Conservation (phyloP, 1,140 invertebrate genomes). For the Marisa cornuarietis region DNA sequence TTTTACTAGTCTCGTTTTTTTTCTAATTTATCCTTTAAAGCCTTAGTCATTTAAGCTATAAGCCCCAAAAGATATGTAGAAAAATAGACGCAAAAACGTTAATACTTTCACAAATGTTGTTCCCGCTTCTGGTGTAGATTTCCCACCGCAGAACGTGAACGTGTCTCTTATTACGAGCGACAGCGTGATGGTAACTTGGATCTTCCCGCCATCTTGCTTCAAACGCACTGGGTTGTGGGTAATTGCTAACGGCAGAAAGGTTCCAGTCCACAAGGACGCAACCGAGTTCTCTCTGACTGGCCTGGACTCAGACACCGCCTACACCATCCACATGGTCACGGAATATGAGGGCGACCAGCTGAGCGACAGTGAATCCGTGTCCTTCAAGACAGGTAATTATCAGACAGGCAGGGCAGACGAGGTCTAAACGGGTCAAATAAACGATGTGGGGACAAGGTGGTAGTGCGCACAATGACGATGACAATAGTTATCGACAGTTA, state of each 20-base stretch:
- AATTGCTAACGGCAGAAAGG: slow-evolving; percentile 7
- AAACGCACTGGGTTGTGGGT: slow-evolving; percentile 19
- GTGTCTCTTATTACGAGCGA: neutral
- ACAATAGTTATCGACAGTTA: neutral
- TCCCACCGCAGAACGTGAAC: slow-evolving; percentile 16
- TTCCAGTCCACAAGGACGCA: slow-evolving; percentile 8
- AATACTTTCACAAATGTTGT: no score
- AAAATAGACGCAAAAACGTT: neutral
- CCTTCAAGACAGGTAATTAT: slow-evolving; percentile 10
- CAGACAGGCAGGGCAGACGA: neutral
- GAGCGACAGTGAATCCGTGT: slow-evolving; percentile 1
- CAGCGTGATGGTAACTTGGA: slow-evolving; percentile 18
- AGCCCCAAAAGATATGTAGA: no score
- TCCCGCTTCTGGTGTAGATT: neutral
- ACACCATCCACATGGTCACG: slow-evolving; percentile 18
- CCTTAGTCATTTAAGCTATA: neutral
- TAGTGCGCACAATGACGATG: neutral
- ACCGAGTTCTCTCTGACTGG: slow-evolving; percentile 12
- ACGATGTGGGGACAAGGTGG: neutral
- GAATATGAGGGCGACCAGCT: neutral
- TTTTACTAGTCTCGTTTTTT: neutral
- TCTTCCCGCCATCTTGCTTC: slow-evolving; percentile 22
- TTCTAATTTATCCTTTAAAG: neutral
- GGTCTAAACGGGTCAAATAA: neutral
- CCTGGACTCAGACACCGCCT: neutral